Conservation (phyloP, 2,888 invertebrate genomes). For the Machimus rusticus region DNA sequence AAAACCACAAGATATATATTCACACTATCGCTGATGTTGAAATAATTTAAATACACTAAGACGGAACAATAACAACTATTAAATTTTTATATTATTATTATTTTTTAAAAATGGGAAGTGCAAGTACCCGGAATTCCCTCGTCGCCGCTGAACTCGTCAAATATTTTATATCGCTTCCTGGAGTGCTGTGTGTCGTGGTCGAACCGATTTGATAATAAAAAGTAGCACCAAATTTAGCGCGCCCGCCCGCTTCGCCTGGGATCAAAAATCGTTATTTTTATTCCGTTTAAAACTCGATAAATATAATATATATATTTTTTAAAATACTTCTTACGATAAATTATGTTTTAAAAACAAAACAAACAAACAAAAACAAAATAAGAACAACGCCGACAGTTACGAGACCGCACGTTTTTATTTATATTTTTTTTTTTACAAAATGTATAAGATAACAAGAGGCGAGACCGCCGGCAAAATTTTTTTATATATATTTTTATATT, state of each 20-base stretch:
- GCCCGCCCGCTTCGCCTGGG: background rate
- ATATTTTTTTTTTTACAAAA: background rate
- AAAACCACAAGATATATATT: background rate
- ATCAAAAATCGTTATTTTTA: background rate
- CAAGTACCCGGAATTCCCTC: conserved; percentile 17
- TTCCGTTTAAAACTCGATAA: background rate
- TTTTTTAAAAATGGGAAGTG: background rate
- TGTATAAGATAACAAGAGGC: background rate
- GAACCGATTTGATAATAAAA: background rate
- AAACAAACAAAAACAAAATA: background rate
- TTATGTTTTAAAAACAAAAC: background rate
- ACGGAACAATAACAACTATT: background rate
- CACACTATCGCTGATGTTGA: background rate
- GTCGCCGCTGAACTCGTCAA: background rate
- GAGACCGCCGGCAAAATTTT: background rate
- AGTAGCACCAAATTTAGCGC: conserved; percentile 12
- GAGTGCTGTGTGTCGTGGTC: background rate
- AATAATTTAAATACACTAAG: background rate
- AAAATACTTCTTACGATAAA: background rate
- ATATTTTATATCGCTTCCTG: background rate
- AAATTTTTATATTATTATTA: background rate
- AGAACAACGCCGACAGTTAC: background rate
- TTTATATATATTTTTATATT: too few relatives aligned
- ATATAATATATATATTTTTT: too few relatives aligned
- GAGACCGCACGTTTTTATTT: background rate